These are phyloP conservation scores for Hydropotes inermis DNA, from an alignment of 2,113 vertebrate genomes.

Conservation along the genomic window DNA sequence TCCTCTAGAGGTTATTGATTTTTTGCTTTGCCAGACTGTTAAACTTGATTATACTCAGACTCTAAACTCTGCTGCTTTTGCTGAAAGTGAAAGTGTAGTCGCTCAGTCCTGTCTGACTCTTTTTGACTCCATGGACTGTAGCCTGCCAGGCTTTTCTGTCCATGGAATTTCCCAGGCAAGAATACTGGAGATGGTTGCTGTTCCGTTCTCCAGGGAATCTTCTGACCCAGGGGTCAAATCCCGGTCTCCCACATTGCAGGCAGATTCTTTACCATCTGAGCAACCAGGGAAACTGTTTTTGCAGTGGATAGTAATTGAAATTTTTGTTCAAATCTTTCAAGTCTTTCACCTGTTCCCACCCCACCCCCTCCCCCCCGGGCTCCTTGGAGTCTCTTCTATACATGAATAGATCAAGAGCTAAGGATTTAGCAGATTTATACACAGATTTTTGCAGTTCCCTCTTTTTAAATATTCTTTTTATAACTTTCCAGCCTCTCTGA, in stretches of 20 bases:
- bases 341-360: not conserved
- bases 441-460: not conserved
- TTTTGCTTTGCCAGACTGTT: not conserved
- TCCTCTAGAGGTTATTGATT: not conserved
- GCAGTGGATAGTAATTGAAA: not conserved
- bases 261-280: not conserved
- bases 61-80: not conserved
- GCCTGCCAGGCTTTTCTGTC: not conserved
- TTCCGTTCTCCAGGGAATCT: not conserved
- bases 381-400: not conserved
- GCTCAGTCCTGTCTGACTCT: not conserved
- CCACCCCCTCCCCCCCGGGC: not conserved
- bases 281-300: not conserved
- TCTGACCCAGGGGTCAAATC: not conserved
- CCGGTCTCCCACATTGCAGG: not conserved
- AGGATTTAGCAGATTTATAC: not conserved
- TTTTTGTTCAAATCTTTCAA: not conserved
- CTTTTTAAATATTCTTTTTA: not conserved
- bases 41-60: not conserved
- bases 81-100: not conserved
- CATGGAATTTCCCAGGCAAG: not conserved
- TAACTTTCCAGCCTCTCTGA: not conserved
- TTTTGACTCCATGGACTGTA: not conserved
- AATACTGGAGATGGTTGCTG: not conserved
- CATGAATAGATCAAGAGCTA: not conserved